Evolutionary conservation across 1,140 invertebrate genomes (phyloP).

Genomic region (Colletes latitarsis): DNA sequence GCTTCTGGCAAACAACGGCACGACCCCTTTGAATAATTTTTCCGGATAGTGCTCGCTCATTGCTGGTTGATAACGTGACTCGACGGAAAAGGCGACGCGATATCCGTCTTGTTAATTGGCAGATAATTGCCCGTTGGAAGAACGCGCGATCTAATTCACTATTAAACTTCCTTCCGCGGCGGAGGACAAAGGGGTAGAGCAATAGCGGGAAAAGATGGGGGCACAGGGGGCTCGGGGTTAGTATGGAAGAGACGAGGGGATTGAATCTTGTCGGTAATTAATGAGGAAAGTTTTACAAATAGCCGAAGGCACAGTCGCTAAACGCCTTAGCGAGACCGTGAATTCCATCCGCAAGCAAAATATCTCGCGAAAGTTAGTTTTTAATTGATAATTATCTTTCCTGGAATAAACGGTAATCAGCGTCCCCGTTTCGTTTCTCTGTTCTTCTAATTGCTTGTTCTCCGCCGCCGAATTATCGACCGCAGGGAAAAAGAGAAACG

Average conservation of each 20-base stretch:
- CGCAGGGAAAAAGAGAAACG: not conserved
- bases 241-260: constrained; percentile 60
- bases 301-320: constrained; percentile 70
- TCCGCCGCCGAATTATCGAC: not conserved
- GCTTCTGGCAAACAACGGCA: not conserved
- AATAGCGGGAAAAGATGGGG: constrained; percentile 49
- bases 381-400: constrained; percentile 67
- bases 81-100: not conserved
- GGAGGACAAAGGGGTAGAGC: constrained; percentile 55
- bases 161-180: constrained; percentile 68
- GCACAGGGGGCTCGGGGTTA: constrained; percentile 5
- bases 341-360: constrained; percentile 63
- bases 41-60: not conserved
- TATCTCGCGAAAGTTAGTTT: constrained; percentile 62
- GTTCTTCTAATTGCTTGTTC: constrained; percentile 13
- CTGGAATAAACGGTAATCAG: constrained; percentile 42
- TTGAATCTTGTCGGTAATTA: constrained; percentile 77
- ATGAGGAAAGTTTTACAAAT: constrained; percentile 78
- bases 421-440: constrained; percentile 23
- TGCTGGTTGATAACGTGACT: constrained; percentile 18
- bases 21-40: not conserved
- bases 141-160: constrained; percentile 68
- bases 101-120: constrained; percentile 61
- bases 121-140: constrained; percentile 58
- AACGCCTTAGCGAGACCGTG: constrained; percentile 66